These are phyloP conservation scores for Rhagoletis pomonella DNA, from an alignment of 1,140 invertebrate genomes.

Conservation along the genomic window DNA sequence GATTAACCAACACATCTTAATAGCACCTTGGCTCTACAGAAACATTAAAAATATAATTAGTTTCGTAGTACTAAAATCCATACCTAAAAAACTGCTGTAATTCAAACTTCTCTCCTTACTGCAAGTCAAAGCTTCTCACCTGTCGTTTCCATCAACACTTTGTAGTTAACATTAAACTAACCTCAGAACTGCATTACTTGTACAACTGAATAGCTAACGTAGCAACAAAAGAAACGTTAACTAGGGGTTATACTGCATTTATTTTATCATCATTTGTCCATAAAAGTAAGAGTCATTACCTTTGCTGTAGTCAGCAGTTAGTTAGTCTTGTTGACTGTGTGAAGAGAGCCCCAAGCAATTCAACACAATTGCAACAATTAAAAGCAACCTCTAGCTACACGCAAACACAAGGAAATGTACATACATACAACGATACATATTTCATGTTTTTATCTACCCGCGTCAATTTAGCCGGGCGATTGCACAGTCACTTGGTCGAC, in stretches of 20 bases:
- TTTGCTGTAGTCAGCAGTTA: constrained; percentile 6
- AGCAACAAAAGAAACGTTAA: background rate
- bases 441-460: background rate
- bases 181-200: background rate
- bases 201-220: background rate
- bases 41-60: too few relatives aligned
- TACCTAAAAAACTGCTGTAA: too few relatives aligned
- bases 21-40: too few relatives aligned
- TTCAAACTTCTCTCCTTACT: too few relatives aligned
- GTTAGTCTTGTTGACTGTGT: background rate
- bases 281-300: background rate
- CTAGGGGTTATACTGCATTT: background rate
- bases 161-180: too few relatives aligned
- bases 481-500: constrained; percentile 8
- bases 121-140: too few relatives aligned
- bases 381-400: background rate
- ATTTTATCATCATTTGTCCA: constrained; percentile 15
- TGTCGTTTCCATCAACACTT: too few relatives aligned
- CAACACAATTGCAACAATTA: constrained; percentile 5
- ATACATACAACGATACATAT: background rate
- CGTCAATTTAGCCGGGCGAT: background rate
- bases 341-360: background rate
- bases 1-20: too few relatives aligned
- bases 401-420: background rate
- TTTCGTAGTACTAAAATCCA: too few relatives aligned